Evolutionary conservation across 2,113 vertebrate genomes (phyloP).

Genomic region (Ceyx cyanopectus): DNA sequence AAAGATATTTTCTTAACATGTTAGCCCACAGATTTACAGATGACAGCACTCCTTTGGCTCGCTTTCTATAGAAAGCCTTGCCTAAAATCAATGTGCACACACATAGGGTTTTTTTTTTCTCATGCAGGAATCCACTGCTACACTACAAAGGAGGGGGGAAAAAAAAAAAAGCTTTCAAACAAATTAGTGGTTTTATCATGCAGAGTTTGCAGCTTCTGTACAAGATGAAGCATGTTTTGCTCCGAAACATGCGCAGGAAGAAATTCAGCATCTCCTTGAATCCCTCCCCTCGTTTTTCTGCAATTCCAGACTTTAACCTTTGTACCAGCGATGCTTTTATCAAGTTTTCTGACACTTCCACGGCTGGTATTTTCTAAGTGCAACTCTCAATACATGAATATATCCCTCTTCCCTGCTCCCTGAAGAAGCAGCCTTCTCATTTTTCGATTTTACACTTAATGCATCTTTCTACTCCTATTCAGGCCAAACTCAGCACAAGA

Average conservation of each 20-base stretch:
- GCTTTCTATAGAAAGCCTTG: background rate
- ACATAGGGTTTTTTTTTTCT: background rate
- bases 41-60: background rate
- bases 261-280: background rate
- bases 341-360: background rate
- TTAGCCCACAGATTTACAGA: background rate
- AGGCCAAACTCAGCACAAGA: background rate
- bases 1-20: background rate
- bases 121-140: background rate
- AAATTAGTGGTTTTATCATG: slow-evolving; percentile 22
- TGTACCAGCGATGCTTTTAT: background rate
- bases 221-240: background rate
- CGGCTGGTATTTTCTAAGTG: background rate
- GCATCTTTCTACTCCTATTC: background rate
- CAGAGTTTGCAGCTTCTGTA: background rate
- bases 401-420: background rate
- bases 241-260: background rate
- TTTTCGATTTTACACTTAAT: slow-evolving; percentile 20
- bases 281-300: background rate
- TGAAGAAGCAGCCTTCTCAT: background rate
- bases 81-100: rapidly evolving
- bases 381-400: background rate
- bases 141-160: background rate
- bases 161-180: background rate
- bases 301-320: background rate